Base-by-base conservation (phyloP, 2,888 invertebrate genomes). In the Drosophila pseudotakahashii region DNA sequence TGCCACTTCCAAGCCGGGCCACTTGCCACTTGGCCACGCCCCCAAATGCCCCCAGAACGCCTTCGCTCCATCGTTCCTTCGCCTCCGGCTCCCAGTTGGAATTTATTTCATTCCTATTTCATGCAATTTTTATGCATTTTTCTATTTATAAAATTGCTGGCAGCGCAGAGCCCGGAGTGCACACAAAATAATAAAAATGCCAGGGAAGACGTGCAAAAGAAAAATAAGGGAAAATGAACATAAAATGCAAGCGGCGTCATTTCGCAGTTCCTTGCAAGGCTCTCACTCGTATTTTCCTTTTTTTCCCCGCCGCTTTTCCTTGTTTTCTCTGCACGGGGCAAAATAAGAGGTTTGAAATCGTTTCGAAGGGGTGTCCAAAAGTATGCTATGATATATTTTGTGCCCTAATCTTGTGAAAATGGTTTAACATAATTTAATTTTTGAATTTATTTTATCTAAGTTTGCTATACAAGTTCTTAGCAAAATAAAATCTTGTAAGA, bases 171-270 rank as follows among this genome's bases (percentile, higher is more conserved):
- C 62, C 32, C 32, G 34, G 45, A 32, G 50, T 53, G 54, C 62
- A 64, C 67, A 61, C 52, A 57, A 50, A 58, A 74, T 69, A 63
- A 76, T 64, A 74, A 77, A 80, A 81, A 75, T 72, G 72, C 58
- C 75, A 75, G 51, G 57, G 61, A 48, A 42, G 64, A 59, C 53
- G 47, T 50, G 59, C 13, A 11, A 39, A 37, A 66, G 57, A 51
- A 61, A 68, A 54, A 42, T 45, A 59, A 36, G 34, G 50, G 16
- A 60, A 58, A 61, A 73, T 48, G 52, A 66, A 61, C 74, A 78
- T 78, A 78, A 81, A 81, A 85, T 75, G 83, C 81, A 80, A 80
- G 79, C 68, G 62, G 70, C 70, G 81, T 81, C 81, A 81, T 77
- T 84, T 84, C 58, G 70, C 81, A 77, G 68, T 60, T 70, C 14